Conservation (phyloP, 1,140 invertebrate species). For the Eriocheir sinensis region DNA sequence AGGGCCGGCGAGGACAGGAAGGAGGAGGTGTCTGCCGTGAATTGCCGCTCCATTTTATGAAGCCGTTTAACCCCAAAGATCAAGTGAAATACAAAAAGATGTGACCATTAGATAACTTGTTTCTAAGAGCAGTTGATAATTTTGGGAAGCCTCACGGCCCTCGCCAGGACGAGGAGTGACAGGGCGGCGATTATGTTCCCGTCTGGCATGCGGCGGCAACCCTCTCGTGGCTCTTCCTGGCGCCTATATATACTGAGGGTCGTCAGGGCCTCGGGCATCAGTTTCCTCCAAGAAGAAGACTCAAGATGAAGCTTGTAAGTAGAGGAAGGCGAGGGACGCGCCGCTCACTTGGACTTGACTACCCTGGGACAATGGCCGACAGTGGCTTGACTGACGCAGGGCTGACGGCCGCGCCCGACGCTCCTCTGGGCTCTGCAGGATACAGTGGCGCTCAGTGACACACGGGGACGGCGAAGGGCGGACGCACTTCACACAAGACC, state of each 20-base stretch:
- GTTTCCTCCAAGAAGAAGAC: constrained; percentile 44
- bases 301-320: constrained; percentile 59
- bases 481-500: neutral
- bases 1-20: constrained; percentile 3
- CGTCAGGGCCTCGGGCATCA: constrained; percentile 34
- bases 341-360: neutral
- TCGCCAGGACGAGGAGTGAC: neutral
- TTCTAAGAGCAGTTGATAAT: neutral
- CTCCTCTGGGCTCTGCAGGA: neutral
- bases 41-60: neutral
- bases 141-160: neutral
- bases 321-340: neutral
- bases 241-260: constrained; percentile 56
- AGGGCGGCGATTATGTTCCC: neutral
- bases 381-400: neutral
- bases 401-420: neutral
- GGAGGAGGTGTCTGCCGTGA: neutral
- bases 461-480: neutral
- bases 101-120: neutral
- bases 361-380: neutral
- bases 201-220: constrained; percentile 26
- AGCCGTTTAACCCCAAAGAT: neutral
- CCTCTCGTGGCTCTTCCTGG: neutral
- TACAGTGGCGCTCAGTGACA: neutral
- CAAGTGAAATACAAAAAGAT: neutral